Percentiles rank a stretch among this genome's conserved stretches.
These are phyloP conservation scores for Desmophyllum pertusum DNA, from an alignment of 92 coral and sea anemone genomes.

Conservation along the genomic window DNA sequence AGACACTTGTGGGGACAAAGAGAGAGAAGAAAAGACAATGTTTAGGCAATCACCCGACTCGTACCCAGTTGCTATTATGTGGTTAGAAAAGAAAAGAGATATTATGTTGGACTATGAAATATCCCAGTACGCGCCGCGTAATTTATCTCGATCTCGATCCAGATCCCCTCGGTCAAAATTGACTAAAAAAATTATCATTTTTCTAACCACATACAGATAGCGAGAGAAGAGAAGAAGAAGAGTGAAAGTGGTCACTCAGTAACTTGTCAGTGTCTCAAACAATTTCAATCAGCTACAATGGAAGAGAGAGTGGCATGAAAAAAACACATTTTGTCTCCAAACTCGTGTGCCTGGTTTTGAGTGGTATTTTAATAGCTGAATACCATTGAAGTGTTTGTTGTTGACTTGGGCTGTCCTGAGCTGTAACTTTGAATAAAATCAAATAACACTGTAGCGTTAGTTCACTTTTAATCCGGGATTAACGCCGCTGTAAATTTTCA, in stretches of 20 bases:
- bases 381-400: neutral
- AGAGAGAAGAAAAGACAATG: neutral
- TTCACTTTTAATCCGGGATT: neutral
- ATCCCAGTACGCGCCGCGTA: too few species aligned
- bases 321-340: neutral
- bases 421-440: neutral
- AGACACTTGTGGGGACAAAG: neutral
- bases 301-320: neutral
- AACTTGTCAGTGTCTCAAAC: neutral
- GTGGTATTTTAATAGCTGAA: neutral
- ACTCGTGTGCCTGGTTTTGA: neutral
- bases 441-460: neutral
- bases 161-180: too few species aligned
- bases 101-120: too few species aligned
- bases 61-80: too few species aligned
- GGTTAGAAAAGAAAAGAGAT: too few species aligned
- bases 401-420: neutral
- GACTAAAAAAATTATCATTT: too few species aligned
- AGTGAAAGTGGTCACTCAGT: neutral
- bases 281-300: neutral
- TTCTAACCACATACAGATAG: too few species aligned
- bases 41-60: neutral
- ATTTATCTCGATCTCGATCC: too few species aligned
- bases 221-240: neutral
- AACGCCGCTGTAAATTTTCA: too few species aligned